Base-by-base conservation (phyloP, 1,140 invertebrate genomes). In the Chionoecetes opilio region DNA sequence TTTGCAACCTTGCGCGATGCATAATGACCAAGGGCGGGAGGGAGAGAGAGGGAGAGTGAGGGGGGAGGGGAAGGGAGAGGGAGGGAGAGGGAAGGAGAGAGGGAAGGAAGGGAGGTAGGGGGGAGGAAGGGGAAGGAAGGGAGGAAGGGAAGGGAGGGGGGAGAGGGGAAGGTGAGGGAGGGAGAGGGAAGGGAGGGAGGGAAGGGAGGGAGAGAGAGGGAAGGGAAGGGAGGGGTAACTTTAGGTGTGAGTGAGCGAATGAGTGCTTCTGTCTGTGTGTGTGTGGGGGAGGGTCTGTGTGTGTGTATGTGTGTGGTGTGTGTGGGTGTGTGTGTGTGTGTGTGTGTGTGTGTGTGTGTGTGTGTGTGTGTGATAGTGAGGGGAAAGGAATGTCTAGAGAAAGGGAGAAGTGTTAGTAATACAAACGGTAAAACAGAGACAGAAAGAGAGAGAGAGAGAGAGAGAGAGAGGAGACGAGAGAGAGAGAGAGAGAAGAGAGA, bases 1-100 rank as follows among this genome's bases (percentile, higher is more conserved):
- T 94, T 94, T 94, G 93, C 88, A 94, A 91, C 75, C 89, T 41
- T 94, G 93, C 89, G 89, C 91, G 88, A 94, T 91, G 93, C 93
- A 53, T 94, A 94, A 94, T 94, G 93, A 94, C 93, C 89, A 82
- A 82, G 90, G 31, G 75, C 41, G 35, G 92, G 32, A 41, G 17
- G 29, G 38, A 17, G 31, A 34, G 37, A 26, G 29, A 38, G n/a
- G 29, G 82, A 34, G 31, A n/a, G 31, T 29, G 29, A 53, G 53
- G 46, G 53, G 11, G 2, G 2, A 29, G 2, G 75, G 17, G 29
- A 82, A 14, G 14, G 32, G 11, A n/a, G 32, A 11, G 21, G 34
- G n/a, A 21, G n/a, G 21, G 31, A 29, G 14, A 8, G 26, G 37
- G 8, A 8, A 37, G 34, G 31, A 35, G 32, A 9, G 6, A 21